Conservation (phyloP, 2,888 invertebrate genomes). For the Anthoptus insignis region DNA sequence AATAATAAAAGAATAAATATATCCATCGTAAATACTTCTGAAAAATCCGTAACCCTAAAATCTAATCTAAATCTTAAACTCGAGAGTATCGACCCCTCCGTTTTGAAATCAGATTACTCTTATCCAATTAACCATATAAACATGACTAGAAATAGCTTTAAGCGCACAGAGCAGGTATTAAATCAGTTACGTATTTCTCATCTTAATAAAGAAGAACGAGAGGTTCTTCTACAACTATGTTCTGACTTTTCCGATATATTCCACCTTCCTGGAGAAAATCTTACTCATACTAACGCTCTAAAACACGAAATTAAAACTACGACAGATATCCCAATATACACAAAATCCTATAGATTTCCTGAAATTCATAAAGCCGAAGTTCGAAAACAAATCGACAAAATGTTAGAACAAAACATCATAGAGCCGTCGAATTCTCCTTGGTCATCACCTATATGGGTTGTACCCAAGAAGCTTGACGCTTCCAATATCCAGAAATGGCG, state of each 20-base stretch:
- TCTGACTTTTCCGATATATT: constrained; percentile 39
- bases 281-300: constrained; percentile 38
- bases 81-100: not conserved
- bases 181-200: constrained; percentile 2
- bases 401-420: constrained; percentile 50
- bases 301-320: constrained; percentile 44
- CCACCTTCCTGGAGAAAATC: constrained; percentile 37
- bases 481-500: constrained; percentile 48
- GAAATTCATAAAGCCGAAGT: constrained; percentile 49
- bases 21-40: constrained; percentile 31
- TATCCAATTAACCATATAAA: not conserved
- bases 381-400: constrained; percentile 32
- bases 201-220: constrained; percentile 23
- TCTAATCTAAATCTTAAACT: constrained; percentile 24
- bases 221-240: constrained; percentile 24
- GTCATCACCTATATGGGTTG: constrained; percentile 48
- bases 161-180: not conserved
- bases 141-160: not conserved
- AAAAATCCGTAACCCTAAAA: constrained; percentile 16
- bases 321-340: constrained; percentile 37
- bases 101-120: not conserved
- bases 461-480: constrained; percentile 51
- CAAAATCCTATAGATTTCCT: constrained; percentile 50
- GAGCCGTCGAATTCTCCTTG: constrained; percentile 49
- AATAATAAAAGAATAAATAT: constrained; percentile 25